Conservation (phyloP, 2,113 vertebrate genomes). For the Lophura nycthemera region DNA sequence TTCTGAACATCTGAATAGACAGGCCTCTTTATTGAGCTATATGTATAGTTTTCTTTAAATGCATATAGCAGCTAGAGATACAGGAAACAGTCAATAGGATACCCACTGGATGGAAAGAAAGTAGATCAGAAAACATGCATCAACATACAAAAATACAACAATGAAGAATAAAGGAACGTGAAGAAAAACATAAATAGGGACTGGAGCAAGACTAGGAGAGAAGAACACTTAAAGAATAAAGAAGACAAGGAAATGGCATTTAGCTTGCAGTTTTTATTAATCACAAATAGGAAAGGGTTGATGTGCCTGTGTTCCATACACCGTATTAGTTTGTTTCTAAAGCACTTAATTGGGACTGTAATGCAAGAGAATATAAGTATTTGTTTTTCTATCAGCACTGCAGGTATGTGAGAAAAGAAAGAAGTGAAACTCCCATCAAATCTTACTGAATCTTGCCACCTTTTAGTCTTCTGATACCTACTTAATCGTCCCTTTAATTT, state of each 20-base stretch:
- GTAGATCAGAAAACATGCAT: background rate
- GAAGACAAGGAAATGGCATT: background rate
- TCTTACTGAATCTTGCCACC: slow-evolving; percentile 2
- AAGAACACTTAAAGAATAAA: background rate
- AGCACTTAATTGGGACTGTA: background rate
- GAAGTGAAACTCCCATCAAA: background rate
- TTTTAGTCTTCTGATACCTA: background rate
- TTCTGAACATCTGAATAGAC: background rate
- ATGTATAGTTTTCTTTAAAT: background rate
- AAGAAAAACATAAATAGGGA: background rate
- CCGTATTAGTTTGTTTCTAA: background rate
- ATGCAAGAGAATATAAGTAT: background rate
- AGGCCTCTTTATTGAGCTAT: background rate
- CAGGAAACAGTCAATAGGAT: background rate
- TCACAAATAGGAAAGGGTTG: background rate
- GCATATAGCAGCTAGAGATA: background rate
- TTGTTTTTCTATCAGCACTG: slow-evolving; percentile 11
- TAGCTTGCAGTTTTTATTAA: background rate
- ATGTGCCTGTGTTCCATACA: background rate
- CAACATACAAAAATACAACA: background rate
- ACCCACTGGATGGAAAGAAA: background rate
- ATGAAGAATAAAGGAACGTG: background rate
- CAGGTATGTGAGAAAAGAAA: background rate
- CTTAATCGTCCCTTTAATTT: slow-evolving; percentile 8
- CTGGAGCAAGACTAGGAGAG: background rate